Percentiles rank a stretch among this genome's conserved stretches.
Conservation (phyloP, 2,888 invertebrate species). For the Leptinotarsa juncta region DNA sequence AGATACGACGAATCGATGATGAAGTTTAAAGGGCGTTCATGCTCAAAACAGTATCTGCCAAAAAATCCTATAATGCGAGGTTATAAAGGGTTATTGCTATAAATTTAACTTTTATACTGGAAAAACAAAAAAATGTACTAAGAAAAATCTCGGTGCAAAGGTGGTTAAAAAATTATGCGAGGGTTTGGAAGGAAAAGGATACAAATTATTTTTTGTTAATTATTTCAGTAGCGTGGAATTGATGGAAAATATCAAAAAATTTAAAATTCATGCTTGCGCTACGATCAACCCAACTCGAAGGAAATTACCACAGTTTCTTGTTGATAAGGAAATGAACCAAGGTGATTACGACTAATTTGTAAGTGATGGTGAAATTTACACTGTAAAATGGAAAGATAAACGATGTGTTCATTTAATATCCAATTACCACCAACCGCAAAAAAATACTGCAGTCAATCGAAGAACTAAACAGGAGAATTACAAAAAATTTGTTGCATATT, state of each 20-base stretch:
- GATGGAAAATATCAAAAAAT: not conserved
- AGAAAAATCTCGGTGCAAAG: conserved; percentile 22
- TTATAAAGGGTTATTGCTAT: conserved; percentile 5
- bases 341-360: conserved; percentile 32
- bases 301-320: not conserved
- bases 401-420: not conserved
- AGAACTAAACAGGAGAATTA: not conserved
- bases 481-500: not conserved
- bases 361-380: not conserved
- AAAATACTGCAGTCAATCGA: not conserved
- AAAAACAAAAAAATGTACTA: conserved; percentile 27
- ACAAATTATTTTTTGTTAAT: not conserved
- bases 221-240: not conserved
- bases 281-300: not conserved
- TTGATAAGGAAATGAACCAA: conserved; percentile 33
- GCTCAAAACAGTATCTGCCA: no score
- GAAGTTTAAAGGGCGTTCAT: no score
- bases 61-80: no score
- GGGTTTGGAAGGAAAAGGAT: conserved; percentile 44
- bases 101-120: conserved; percentile 15
- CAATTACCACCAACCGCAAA: not conserved
- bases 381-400: not conserved
- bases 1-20: no score
- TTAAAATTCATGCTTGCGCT: not conserved
- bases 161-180: conserved; percentile 42